Base-by-base conservation (phyloP, 2,888 invertebrate species). In the Agriopis aurantiaria region DNA sequence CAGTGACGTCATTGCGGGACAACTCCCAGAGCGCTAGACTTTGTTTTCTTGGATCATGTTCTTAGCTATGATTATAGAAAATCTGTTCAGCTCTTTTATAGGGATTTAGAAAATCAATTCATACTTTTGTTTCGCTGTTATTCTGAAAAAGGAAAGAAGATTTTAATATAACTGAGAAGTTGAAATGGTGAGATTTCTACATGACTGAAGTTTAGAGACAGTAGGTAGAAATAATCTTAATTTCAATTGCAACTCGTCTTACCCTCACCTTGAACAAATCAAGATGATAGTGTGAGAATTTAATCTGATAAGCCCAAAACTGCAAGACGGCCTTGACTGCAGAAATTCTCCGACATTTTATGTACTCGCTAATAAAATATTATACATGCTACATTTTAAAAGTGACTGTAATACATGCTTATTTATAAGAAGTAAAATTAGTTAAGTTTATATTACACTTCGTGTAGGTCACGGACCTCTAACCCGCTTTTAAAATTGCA, bases 271-370 rank as follows among this genome's bases (percentile, higher is more conserved):
- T 57, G 64, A 61, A 59, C 17, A 62, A 66, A 53, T 55, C 46
- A 10, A 66, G 56, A 56, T 56, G 62, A 67, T 58, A 68, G 68
- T 67, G 64, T 67, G 61, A 72, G 63, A 66, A 68, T 52, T 58
- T 69, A 55, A 69, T 73, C 68, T 57, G 71, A 74, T 72, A 68
- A 60, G 49, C 61, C 43, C 51, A n/a, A 52, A 66, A 14, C 73
- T 77, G 68, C 75, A 65, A 73, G 65, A 74, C 40, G 56, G 59
- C 67, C 67, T 71, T 76, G 69, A 68, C 69, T 70, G 60, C 70
- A 58, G 69, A 77, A 71, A 71, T 66, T 69, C 58, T 23, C 17
- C 17, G 64, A 69, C 73, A 69, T 71, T 68, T 59, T 63, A 64
- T 61, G 66, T 63, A 70, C 59, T 67, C 75, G 73, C 74, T 58